These are phyloP conservation scores for Hippocampus zosterae DNA, from an alignment of 2,113 vertebrate species.

Conservation along the genomic window DNA sequence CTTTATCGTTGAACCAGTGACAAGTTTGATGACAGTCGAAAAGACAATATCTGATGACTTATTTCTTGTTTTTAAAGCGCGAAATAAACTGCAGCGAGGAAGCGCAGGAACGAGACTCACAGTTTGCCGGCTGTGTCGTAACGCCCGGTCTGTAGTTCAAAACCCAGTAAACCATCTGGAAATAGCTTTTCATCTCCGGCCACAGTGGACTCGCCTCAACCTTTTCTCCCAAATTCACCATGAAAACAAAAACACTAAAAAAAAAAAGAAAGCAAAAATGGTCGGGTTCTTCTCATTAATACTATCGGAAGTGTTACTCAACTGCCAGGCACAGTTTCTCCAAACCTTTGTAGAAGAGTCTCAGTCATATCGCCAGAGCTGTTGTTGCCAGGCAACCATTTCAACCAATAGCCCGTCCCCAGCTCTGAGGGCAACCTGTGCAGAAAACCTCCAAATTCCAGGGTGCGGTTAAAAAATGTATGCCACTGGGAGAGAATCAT, in stretches of 20 bases:
- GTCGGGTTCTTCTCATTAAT: too few relatives aligned
- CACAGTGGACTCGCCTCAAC: constrained; percentile 57
- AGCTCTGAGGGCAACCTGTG: constrained; percentile 13
- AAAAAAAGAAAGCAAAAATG: not conserved
- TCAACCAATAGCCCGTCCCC: constrained; percentile 27
- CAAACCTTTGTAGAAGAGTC: constrained; percentile 55
- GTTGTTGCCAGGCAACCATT: constrained; percentile 47
- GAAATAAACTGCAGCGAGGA: not conserved
- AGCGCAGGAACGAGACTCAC: constrained; percentile 47
- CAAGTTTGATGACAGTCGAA: too few relatives aligned
- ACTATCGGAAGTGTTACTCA: not conserved
- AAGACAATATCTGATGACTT: too few relatives aligned
- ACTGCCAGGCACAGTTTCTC: not conserved
- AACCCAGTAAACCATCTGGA: constrained; percentile 68
- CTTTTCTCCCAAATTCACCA: constrained; percentile 44
- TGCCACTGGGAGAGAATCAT: constrained; percentile 69
- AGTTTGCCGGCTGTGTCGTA: constrained; percentile 57
- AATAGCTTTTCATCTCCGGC: constrained; percentile 57
- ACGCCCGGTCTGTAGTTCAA: constrained; percentile 59
- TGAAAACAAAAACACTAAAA: constrained; percentile 41
- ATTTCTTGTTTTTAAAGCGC: not conserved
- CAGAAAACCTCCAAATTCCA: constrained; percentile 25
- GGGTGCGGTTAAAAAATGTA: constrained; percentile 23
- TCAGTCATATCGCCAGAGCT: constrained; percentile 15
- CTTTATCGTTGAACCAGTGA: not conserved